Base-by-base conservation (phyloP, 92 coral and sea anemone species). In the Pocillopora grandis region DNA sequence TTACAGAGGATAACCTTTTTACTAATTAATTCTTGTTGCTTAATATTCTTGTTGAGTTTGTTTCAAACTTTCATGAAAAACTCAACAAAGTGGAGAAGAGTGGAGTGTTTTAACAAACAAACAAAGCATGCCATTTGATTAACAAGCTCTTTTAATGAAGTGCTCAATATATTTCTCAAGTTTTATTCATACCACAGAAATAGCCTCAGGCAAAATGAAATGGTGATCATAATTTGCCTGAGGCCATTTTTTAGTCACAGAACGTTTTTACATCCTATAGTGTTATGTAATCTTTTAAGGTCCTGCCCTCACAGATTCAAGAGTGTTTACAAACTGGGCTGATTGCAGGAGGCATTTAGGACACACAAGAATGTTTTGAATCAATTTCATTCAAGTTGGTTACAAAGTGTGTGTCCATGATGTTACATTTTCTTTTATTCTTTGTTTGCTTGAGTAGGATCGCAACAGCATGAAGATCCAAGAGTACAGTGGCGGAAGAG, bases 401-500 rank as follows among this genome's bases (percentile, higher is more conserved):
- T 66, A 66, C 31, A 27, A 56, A 5, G 37, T 71, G 64, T 81
- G 52, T 58, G 19, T 42, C 31, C 52, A 67, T 66, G 12, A 35
- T 71, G 33, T 78, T 70, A 57, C 62, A 49, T 68, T 67, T 77
- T 9, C 2, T 8, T 61, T 20, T 35, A 31, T 62, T 71, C 63
- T 19, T 31, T 84, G 62, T 69, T 80, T 66, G 62, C 49, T 71
- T 71, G 20, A 5, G 60, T 79, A 96, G 99, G 94, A 65, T 90
- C 94, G 37, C 95, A 91, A 62, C 99, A 96, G 73, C 67, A 83
- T 23, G 98, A 96, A 76, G 99, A 96, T 62, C 99, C 99, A 8
- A 88, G 99, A 74, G 85, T 89, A 52, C 95, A 95, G 76, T 96
- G 99, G 99, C 87, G 81, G 77, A 87, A 89, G 66, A 89, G 88